Conservation (phyloP, 2,888 invertebrate genomes). For the Polyommatus icarus region DNA sequence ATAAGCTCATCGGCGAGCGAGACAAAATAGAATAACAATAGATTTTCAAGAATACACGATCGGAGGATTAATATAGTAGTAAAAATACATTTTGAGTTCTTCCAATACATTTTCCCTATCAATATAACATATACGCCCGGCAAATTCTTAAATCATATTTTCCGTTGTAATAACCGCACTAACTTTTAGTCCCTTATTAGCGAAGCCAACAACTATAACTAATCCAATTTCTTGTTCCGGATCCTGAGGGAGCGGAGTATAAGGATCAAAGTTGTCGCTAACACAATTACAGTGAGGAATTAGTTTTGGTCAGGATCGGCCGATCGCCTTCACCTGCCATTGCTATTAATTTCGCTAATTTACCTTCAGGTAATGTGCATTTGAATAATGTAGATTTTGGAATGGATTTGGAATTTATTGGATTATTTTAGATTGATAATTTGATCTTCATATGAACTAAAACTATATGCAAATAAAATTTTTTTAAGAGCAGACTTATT, state of each 20-base stretch:
- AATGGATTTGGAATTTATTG: no score
- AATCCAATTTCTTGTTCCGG: conserved; percentile 76
- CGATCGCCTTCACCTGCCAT: conserved; percentile 60
- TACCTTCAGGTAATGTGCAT: not conserved
- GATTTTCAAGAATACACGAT: no score
- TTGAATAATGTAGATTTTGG: no score
- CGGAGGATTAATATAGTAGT: no score
- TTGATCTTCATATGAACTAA: no score
- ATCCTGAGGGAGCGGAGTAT: conserved; percentile 65
- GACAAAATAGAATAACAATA: no score
- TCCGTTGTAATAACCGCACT: conserved; percentile 33
- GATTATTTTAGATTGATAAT: no score
- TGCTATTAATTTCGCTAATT: conserved; percentile 58
- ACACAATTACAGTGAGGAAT: conserved; percentile 76
- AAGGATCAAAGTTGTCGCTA: conserved; percentile 78
- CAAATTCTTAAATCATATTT: conserved; percentile 34
- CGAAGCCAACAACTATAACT: conserved; percentile 74
- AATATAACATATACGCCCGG: not conserved
- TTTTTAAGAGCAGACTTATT: no score
- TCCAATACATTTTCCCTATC: not conserved
- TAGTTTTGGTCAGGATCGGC: conserved; percentile 69
- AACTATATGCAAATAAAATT: no score
- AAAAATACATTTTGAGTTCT: not conserved
- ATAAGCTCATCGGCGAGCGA: no score
- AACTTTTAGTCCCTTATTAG: conserved; percentile 62